A percentile compares a stretch with the other conserved stretches of the same genome.
phyloP scores from a whole-genome alignment of 2,797 vertebrate species.

The Helostoma temminkii region DNA sequence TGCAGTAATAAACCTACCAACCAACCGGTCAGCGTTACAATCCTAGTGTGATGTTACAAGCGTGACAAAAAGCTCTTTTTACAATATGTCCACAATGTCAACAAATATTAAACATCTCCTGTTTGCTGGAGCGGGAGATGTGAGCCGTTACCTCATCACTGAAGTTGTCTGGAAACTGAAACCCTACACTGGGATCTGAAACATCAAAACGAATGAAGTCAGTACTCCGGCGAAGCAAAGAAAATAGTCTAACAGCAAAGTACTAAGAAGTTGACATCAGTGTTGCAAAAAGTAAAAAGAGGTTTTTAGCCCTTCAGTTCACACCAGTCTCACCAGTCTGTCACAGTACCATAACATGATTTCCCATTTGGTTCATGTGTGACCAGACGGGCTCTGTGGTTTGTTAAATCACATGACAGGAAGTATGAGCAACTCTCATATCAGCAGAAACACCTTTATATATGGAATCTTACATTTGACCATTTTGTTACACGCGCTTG shows the following conservation, averaged over 20 bases:
- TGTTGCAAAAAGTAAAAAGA: neutral
- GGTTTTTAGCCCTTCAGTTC: neutral
- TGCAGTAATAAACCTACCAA: neutral
- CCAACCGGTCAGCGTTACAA: neutral
- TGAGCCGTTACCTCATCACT: constrained; percentile 85
- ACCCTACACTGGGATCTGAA: constrained; percentile 86
- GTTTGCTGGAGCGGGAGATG: neutral
- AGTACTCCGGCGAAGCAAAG: neutral
- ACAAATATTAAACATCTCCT: neutral
- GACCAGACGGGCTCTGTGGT: constrained; percentile 61
- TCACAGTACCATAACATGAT: neutral
- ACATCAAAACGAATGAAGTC: constrained; percentile 7
- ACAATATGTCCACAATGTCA: neutral
- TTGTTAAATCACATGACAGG: constrained; percentile 80
- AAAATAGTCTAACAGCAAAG: neutral
- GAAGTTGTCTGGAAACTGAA: constrained; percentile 90
- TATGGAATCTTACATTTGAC: neutral
- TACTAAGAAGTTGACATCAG: neutral
- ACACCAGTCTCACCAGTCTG: constrained; percentile 1
- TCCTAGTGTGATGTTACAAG: neutral
- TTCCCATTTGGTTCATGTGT: constrained; percentile 19
- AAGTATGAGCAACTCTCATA: constrained; percentile 64
- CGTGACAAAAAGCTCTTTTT: neutral
- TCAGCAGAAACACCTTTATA: constrained; percentile 28
- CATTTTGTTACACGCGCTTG: neutral